Evolutionary conservation across 1,140 invertebrate species (phyloP).

Genomic region (Eupristina koningsbergeri): DNA sequence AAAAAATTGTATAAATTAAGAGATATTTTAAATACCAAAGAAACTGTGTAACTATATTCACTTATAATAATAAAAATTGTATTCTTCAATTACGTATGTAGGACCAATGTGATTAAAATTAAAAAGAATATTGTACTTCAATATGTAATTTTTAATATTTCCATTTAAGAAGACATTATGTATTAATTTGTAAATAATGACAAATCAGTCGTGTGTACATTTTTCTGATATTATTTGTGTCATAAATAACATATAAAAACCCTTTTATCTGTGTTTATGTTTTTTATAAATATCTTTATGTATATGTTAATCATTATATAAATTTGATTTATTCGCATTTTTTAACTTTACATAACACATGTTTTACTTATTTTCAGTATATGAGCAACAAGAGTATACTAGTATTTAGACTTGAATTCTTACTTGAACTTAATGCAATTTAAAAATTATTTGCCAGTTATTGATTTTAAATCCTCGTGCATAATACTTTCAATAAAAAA

Average conservation of each 20-base stretch:
- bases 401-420: neutral
- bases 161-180: neutral
- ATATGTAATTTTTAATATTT: conserved; percentile 16
- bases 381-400: neutral
- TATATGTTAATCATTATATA: neutral
- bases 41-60: neutral
- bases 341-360: neutral
- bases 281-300: neutral
- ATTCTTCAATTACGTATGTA: too few relatives aligned
- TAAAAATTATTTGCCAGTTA: conserved; percentile 13
- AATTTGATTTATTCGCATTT: neutral
- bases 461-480: conserved; percentile 5
- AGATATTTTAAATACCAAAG: too few relatives aligned
- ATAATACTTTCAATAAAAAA: neutral
- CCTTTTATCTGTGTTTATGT: neutral
- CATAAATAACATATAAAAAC: conserved; percentile 32
- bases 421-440: neutral
- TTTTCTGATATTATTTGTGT: conserved; percentile 32
- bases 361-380: neutral
- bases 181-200: conserved; percentile 39
- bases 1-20: too few relatives aligned
- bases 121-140: neutral
- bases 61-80: too few relatives aligned
- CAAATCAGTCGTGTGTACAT: conserved; percentile 25
- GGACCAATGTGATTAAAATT: neutral